These are phyloP conservation scores for Grammomys surdaster DNA, from an alignment of 2,113 vertebrate species.

Conservation along the genomic window DNA sequence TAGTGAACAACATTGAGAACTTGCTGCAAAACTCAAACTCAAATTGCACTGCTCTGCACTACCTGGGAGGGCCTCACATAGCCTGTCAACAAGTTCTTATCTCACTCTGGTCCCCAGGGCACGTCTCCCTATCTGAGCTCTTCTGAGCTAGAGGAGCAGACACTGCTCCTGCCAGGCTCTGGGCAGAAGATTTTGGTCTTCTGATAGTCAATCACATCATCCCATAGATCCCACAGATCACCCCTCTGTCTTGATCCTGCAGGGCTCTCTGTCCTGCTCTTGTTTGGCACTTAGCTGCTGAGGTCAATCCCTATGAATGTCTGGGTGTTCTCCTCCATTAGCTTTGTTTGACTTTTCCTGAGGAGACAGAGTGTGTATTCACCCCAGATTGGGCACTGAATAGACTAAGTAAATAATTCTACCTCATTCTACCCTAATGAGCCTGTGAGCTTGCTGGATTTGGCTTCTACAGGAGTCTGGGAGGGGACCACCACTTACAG, in stretches of 20 bases:
- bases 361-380: not conserved
- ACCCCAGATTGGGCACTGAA: not conserved
- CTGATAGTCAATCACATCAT: not conserved
- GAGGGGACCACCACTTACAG: not conserved
- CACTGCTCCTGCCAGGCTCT: not conserved
- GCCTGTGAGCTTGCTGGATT: not conserved
- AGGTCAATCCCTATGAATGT: not conserved
- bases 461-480: not conserved
- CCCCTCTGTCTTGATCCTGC: accelerated
- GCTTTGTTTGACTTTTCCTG: not conserved
- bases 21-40: not conserved
- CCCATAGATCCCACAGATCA: no score
- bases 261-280: not conserved
- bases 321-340: not conserved
- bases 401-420: not conserved
- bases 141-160: not conserved
- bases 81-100: no score
- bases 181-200: not conserved
- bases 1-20: not conserved
- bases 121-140: no score
- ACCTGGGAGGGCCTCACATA: not conserved
- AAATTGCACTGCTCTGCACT: not conserved
- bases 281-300: not conserved
- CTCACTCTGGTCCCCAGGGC: not conserved
- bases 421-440: not conserved